Base-by-base conservation (phyloP, 2,113 vertebrate genomes). In the Corythaixoides concolor region DNA sequence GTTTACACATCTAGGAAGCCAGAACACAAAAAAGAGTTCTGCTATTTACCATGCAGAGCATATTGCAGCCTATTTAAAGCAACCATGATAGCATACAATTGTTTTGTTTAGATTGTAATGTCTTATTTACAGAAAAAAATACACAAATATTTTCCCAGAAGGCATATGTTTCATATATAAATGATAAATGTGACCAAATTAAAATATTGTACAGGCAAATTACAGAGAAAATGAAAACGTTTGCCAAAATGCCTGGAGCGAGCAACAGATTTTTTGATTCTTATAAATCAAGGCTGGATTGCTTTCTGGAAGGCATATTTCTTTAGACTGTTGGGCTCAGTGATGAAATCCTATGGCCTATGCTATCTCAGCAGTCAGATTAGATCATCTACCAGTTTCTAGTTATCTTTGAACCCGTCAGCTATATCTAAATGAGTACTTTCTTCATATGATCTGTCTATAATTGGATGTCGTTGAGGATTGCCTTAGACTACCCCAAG, bases 161-260 rank as follows among this genome's bases (percentile, higher is more conserved):
- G 76, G 60, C 76, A 69, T 69, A 77, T 70, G 43, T 69, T 90
- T 88, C 50, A 70, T 77, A 88, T 67, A 88, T 90, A 93, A 8
- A 63, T 94, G 88, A 94, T 86, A 90, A 92, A 96, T 93, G 68
- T 93, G 82, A 84, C 49, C 56, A 89, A 92, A 91, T 96, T 92
- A 94, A 93, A 84, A 28, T 78, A 92, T 53, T 3, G 0, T 56
- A 55, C 41, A 49, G 23, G 72, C 52, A 94, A 94, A 92, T 93
- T 90, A 90, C 52, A 84, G 52, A 80, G 93, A 92, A 95, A 97
- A 94, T 95, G 50, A 91, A 94, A 81, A 52, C 78, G 37, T 85
- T 85, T 94, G 60, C 72, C 72, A 83, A 39, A 72, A 56, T 9
- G 73, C 79, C 90, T 60, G 62, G 70, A 93, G 86, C 62, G 56